Conservation (phyloP, 2,888 invertebrate species). For the Hipparchia sbordonii region DNA sequence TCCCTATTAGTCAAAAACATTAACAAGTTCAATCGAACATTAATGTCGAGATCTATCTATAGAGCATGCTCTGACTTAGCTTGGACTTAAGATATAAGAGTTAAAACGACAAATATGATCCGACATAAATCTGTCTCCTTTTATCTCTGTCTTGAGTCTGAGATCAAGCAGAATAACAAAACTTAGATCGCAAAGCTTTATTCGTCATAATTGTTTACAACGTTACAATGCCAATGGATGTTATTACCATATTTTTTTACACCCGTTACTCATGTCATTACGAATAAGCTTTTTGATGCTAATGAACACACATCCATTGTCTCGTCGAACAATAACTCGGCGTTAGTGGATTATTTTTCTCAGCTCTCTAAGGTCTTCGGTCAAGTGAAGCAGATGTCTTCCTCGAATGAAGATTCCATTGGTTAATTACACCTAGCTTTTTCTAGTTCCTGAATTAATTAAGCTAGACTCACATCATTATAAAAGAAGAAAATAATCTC, state of each 20-base stretch:
- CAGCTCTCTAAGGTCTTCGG: constrained; percentile 38
- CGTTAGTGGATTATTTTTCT: constrained; percentile 28
- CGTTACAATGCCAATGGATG: background rate
- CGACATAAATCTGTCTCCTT: no score
- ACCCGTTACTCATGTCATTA: constrained; percentile 9
- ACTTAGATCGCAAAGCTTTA: background rate
- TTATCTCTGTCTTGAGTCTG: no score
- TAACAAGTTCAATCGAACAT: no score
- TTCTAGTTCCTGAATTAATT: background rate
- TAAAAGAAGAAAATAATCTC: background rate
- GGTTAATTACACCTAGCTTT: background rate
- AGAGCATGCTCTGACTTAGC: no score
- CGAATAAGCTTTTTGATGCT: constrained; percentile 14
- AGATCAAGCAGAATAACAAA: no score
- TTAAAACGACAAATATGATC: no score
- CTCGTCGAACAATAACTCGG: constrained; percentile 27
- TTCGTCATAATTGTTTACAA: background rate
- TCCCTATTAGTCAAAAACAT: no score
- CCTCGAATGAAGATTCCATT: constrained; percentile 33
- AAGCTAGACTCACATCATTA: background rate
- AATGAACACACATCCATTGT: constrained; percentile 25
- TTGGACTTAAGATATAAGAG: no score
- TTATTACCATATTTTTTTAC: background rate
- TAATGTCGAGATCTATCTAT: no score
- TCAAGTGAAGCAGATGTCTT: constrained; percentile 29